Evolutionary conservation across 1,140 invertebrate species (phyloP), one percentile per base, ranked within the genome.

Genomic region (Meloidogyne floridensis): DNA sequence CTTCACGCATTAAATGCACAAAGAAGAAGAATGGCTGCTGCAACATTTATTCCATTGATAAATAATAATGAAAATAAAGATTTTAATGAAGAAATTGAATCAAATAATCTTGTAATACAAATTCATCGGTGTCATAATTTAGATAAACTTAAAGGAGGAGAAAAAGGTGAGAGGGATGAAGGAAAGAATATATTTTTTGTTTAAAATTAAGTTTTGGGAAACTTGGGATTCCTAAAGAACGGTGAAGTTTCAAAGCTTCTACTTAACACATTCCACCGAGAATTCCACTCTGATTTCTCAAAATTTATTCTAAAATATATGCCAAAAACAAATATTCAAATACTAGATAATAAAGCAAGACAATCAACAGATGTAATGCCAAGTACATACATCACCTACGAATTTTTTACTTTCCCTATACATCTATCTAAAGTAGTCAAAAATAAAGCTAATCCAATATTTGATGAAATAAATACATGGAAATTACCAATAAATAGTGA

Each of bases 401-500:
- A 88, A 75, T 72, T 86, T 13, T 86, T 84, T 72, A 83, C 87
- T 70, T 72, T 88, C 4, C 84, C 87, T 54, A 65, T 82, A 15
- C 87, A 88, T 47, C 59, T 83, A 54, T 73, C 69, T 53, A 75
- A 77, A 20, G 51, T 77, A 47, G 65, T 13, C 13, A 77, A 78
- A 84, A 70, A 70, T 18, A 85, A 82, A n/a, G 18, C 71, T 18
- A 86, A 86, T 77, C 86, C 86, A 11, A 51, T 18, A 56, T 86
- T 80, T 72, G 82, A 82, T 32, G 81, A 84, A 32, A 18, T 20
- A 5, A 42, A 81, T 9, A 74, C 73, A 6, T 86, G 86, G 75
- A 81, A 70, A 51, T 56, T 86, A 42, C 86, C 86, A 7, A 56
- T 79, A 5, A 70, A 51, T 20, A 84, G 82, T 47, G 75, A 80